Evolutionary conservation across 2,113 vertebrate genomes (phyloP), one percentile per base, ranked within the genome.

Genomic region (Callaeas wilsoni): DNA sequence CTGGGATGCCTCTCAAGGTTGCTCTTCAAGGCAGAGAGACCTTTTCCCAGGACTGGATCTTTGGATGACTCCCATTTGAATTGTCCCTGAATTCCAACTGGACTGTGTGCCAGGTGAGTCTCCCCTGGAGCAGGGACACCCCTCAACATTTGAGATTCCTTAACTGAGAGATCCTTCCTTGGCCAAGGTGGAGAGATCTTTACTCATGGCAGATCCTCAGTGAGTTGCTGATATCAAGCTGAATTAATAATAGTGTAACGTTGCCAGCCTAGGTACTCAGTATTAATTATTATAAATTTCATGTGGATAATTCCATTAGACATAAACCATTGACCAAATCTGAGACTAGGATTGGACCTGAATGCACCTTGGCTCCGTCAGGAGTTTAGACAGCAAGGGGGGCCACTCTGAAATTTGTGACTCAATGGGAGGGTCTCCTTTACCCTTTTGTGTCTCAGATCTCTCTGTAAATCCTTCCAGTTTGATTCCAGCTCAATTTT

Each of bases 121-220:
- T 55, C 35, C 16, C 16, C 4, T 49, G 29, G 35, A 81, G 68
- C 23, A n/a, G 8, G 14, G 35, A 49, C 13, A 30, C 1, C 4
- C 19, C 68, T 62, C 76, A 44, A 4, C 3, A 11, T n/a, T 63
- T 69, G 42, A 39, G 42, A 44, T 81, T 60, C 75, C n/a, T 79
- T 50, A 20, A 7, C 26, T 47, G 12, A 53, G 21, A 69, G 9
- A 37, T 6, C 47, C 6, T 49, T 75, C 33, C 16, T 39, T 56
- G 33, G 21, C 27, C 32, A 22, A 56, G 23, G 42, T 8, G 13
- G 22, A 69, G 42, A 30, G 33, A n/a, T 11, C 16, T 19, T 39
- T 9, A 13, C 17, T 76, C 0, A 0, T 27, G 19, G 10, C 46
- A 74, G 26, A 10, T 35, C 46, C 41, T 68, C 16, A 33, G 6